Conservation (phyloP, 2,888 invertebrate genomes). For the Melieria omissa region DNA sequence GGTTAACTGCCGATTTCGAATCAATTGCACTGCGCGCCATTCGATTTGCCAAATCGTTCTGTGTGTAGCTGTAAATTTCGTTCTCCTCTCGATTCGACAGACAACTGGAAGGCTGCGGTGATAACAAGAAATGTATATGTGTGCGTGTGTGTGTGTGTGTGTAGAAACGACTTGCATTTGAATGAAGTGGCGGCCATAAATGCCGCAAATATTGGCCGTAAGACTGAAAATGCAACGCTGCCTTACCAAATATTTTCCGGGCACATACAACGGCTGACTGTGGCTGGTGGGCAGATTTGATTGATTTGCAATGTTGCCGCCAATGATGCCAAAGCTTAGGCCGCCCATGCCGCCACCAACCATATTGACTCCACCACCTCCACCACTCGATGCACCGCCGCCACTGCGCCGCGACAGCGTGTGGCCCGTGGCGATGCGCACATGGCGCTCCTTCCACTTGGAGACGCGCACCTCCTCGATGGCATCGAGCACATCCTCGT, state of each 20-base stretch:
- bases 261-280: constrained; percentile 88
- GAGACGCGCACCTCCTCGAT: constrained; percentile 83
- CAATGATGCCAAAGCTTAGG: constrained; percentile 50
- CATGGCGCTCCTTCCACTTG: constrained; percentile 68
- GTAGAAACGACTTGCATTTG: too few species aligned
- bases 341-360: constrained; percentile 54
- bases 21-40: constrained; percentile 71
- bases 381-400: constrained; percentile 53
- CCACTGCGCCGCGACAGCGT: constrained; percentile 59
- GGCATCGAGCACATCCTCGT: constrained; percentile 86
- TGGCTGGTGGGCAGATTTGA: constrained; percentile 80
- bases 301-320: constrained; percentile 60
- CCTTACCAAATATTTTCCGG: constrained; percentile 91
- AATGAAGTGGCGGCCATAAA: too few species aligned
- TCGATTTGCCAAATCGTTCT: constrained; percentile 84
- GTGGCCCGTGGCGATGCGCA: constrained; percentile 64
- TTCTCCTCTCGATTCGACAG: constrained; percentile 91
- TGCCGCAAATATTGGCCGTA: too few species aligned
- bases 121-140: neutral
- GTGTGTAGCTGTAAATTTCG: constrained; percentile 89
- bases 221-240: too few species aligned
- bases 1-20: constrained; percentile 73
- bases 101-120: constrained; percentile 84
- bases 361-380: constrained; percentile 59
- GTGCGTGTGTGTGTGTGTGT: too few species aligned